Conservation (phyloP, 2,888 invertebrate species). For the Latrodectus hesperus region DNA sequence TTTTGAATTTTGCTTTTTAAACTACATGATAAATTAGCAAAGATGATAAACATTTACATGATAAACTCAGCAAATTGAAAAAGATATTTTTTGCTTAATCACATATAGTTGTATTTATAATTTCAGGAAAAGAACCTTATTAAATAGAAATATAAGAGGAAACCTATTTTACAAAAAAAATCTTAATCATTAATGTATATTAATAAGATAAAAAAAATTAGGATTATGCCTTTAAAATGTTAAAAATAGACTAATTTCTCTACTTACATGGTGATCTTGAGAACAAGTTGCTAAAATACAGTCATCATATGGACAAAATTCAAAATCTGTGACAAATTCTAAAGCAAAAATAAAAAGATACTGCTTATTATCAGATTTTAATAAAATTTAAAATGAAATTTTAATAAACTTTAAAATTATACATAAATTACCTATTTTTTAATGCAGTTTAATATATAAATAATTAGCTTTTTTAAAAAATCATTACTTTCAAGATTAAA, state of each 20-base stretch:
- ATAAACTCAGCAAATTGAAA: slow-evolving; percentile 70
- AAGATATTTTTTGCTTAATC: too few relatives aligned
- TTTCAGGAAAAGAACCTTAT: background rate
- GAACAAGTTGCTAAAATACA: slow-evolving; percentile 89
- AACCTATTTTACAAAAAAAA: too few relatives aligned
- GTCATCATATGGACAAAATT: slow-evolving; percentile 96
- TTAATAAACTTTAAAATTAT: background rate
- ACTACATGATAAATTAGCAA: background rate
- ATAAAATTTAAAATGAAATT: too few relatives aligned
- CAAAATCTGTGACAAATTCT: slow-evolving; percentile 94
- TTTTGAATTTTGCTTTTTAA: background rate
- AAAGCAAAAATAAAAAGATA: slow-evolving; percentile 71
- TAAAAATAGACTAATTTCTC: background rate
- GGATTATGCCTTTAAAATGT: too few relatives aligned
- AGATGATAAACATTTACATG: slow-evolving; percentile 5
- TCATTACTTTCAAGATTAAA: too few relatives aligned
- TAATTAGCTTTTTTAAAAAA: background rate
- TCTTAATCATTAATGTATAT: too few relatives aligned
- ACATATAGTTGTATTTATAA: background rate
- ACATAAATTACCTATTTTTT: background rate
- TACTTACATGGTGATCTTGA: slow-evolving; percentile 76
- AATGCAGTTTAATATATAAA: background rate
- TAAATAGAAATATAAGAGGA: too few relatives aligned
- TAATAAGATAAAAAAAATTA: too few relatives aligned
- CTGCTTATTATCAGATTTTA: background rate